Evolutionary conservation across 2,113 vertebrate species (phyloP).

Genomic region (Setophaga petechia): DNA sequence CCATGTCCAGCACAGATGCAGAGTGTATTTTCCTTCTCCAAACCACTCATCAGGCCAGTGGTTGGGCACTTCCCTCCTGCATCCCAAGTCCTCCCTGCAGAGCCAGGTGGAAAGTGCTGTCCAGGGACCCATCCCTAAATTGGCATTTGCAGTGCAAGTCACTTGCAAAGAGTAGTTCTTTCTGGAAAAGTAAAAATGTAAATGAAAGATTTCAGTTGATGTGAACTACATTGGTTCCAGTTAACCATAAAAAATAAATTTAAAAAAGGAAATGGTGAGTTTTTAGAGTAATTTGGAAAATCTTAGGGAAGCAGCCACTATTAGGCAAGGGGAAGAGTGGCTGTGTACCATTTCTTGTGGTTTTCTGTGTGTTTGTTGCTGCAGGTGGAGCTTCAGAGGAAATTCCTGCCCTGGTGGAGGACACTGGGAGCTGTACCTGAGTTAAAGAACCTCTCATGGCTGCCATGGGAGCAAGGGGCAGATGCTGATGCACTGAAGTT

Average conservation of each 20-base stretch:
- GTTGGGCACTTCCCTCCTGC: not conserved
- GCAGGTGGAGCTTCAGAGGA: not conserved
- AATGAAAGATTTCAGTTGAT: not conserved
- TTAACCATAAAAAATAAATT: not conserved
- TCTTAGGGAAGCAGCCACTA: not conserved
- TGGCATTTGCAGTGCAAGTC: not conserved
- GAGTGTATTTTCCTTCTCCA: not conserved
- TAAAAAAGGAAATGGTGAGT: not conserved
- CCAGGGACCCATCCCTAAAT: not conserved
- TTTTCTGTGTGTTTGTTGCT: not conserved
- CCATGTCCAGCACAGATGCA: not conserved
- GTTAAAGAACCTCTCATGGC: not conserved
- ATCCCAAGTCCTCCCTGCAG: not conserved
- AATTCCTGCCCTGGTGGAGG: not conserved
- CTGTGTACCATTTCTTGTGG: not conserved
- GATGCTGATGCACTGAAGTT: not conserved
- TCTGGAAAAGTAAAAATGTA: not conserved
- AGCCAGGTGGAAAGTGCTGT: not conserved
- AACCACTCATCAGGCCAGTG: fast-evolving
- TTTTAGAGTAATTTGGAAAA: not conserved
- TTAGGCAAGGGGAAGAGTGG: not conserved
- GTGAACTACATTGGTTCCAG: not conserved
- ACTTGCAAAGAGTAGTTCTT: not conserved
- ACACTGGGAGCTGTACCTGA: not conserved
- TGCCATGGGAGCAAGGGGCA: not conserved